phyloP scores from a whole-genome alignment of 2,797 vertebrate genomes.

The Aeoliscus strigatus region DNA sequence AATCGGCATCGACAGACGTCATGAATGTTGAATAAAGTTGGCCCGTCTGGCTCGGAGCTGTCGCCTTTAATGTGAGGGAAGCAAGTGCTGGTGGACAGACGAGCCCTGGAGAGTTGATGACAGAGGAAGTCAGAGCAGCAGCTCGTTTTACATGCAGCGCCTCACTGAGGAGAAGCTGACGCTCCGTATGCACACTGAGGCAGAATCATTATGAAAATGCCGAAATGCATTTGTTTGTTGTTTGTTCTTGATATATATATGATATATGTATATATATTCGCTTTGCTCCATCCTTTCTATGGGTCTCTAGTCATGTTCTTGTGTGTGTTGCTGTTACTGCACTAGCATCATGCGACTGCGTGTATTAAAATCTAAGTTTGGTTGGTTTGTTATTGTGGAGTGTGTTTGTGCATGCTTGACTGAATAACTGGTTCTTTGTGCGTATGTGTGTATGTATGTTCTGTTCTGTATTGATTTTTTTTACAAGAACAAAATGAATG shows the following conservation, averaged over 20 bases:
- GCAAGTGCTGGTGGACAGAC: constrained; percentile 24
- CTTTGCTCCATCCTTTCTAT: too few relatives aligned
- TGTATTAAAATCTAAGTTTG: too few relatives aligned
- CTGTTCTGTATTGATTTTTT: too few relatives aligned
- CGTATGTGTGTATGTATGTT: too few relatives aligned
- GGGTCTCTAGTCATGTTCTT: too few relatives aligned
- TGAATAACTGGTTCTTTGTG: too few relatives aligned
- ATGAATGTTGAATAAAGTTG: constrained; percentile 55
- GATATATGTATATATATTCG: too few relatives aligned
- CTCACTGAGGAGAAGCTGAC: constrained; percentile 49
- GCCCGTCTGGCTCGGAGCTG: constrained; percentile 49
- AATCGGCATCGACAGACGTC: constrained; percentile 33
- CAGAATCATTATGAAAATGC: constrained; percentile 65
- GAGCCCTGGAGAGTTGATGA: constrained; percentile 50
- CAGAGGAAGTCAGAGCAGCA: constrained; percentile 45
- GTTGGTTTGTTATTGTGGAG: too few relatives aligned
- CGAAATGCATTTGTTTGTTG: constrained; percentile 52
- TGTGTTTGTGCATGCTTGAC: too few relatives aligned
- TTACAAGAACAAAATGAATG: too few relatives aligned
- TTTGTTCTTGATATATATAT: constrained; percentile 47
- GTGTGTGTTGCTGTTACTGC: too few relatives aligned
- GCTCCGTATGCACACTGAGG: constrained; percentile 48
- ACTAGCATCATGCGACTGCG: too few relatives aligned
- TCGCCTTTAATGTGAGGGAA: constrained; percentile 51
- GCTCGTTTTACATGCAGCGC: constrained; percentile 55